Conservation (phyloP, 2,888 invertebrate species). For the Halictus quadricinctus region DNA sequence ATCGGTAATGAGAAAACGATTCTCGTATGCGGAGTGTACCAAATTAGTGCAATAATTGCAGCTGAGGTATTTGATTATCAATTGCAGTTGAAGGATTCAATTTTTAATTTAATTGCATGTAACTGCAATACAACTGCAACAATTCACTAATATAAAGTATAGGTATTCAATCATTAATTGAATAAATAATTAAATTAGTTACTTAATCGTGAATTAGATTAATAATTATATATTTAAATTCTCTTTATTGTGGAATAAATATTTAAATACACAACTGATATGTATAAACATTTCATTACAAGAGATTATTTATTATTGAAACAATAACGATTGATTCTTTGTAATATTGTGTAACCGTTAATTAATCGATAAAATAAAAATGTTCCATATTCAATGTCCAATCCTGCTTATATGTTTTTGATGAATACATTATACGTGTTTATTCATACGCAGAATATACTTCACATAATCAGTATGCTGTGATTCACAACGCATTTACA, state of each 20-base stretch:
- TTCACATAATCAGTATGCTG: neutral
- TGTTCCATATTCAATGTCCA: neutral
- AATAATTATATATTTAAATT: neutral
- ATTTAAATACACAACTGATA: neutral
- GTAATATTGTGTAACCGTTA: neutral
- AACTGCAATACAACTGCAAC: neutral
- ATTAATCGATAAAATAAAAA: neutral
- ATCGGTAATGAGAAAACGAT: constrained; percentile 1
- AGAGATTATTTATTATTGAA: neutral
- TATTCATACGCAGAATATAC: neutral
- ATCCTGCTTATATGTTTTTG: neutral
- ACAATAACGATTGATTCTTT: too few relatives aligned
- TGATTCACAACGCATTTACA: neutral
- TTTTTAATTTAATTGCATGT: neutral
- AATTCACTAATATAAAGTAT: neutral
- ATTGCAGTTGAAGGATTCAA: neutral
- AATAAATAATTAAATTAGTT: neutral
- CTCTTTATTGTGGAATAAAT: neutral
- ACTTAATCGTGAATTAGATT: neutral
- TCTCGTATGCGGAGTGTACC: neutral
- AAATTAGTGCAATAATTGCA: neutral
- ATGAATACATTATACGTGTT: neutral
- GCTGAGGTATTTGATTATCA: neutral
- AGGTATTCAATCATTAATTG: neutral
- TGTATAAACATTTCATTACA: neutral